Evolutionary conservation across 2,113 vertebrate genomes (phyloP).

Genomic region (Steatornis caripensis): DNA sequence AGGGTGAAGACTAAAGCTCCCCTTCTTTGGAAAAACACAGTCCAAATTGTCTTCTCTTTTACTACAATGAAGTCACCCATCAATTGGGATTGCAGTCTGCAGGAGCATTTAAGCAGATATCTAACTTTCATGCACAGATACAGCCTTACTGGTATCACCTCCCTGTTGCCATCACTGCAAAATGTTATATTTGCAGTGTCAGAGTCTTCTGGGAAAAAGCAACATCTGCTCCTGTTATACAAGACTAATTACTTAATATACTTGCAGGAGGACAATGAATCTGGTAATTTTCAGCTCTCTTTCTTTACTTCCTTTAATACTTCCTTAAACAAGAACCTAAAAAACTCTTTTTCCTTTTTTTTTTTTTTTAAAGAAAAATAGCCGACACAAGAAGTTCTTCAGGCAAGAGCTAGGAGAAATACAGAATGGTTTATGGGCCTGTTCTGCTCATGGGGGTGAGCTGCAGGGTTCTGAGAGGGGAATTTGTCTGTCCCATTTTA

Average conservation of each 20-base stretch:
- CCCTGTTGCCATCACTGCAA: neutral
- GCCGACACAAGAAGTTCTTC: neutral
- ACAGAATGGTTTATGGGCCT: neutral
- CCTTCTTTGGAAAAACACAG: neutral
- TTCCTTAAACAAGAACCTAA: neutral
- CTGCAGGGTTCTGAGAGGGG: neutral
- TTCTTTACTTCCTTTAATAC: neutral
- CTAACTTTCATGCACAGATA: neutral
- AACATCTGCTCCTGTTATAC: neutral
- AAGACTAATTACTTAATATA: neutral
- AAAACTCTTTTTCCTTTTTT: neutral
- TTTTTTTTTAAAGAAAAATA: neutral
- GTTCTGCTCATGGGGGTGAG: rapidly evolving
- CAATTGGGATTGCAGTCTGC: neutral
- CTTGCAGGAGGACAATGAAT: neutral
- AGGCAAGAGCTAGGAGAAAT: neutral
- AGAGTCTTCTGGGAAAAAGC: neutral
- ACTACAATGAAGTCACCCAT: neutral
- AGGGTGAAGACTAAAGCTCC: neutral
- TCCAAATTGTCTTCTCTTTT: neutral
- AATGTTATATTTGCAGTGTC: rapidly evolving
- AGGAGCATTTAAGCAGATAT: neutral
- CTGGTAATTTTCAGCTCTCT: neutral
- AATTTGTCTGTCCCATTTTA: neutral
- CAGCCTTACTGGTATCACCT: neutral